Conservation (phyloP, 2,888 invertebrate species). For the Prenolepis imparis region DNA sequence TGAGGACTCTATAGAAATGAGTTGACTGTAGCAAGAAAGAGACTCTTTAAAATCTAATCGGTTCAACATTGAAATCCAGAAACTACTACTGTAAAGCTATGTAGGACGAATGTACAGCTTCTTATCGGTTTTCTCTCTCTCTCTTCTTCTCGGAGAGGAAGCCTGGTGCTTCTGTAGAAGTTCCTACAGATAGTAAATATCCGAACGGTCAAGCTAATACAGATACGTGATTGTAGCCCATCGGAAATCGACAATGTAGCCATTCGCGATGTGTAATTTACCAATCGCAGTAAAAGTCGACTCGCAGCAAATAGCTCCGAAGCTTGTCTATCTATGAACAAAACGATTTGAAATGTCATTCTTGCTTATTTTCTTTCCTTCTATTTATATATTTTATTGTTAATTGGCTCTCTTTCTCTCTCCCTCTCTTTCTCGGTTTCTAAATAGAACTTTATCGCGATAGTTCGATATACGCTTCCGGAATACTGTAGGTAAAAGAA, state of each 20-base stretch:
- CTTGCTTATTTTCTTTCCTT: not conserved
- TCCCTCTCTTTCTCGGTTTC: not conserved
- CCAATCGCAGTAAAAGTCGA: conserved; percentile 48
- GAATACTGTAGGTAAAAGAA: not conserved
- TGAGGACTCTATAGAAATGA: conserved; percentile 22
- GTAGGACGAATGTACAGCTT: conserved; percentile 33
- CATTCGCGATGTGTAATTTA: conserved; percentile 41
- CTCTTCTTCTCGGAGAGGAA: conserved; percentile 4
- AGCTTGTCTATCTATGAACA: conserved; percentile 25
- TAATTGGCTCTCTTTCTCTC: not conserved
- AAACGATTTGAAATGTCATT: conserved; percentile 20
- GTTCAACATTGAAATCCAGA: conserved; percentile 37
- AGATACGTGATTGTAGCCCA: conserved; percentile 50
- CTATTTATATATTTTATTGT: not conserved
- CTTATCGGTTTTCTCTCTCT: conserved; percentile 22
- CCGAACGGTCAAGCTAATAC: conserved; percentile 39
- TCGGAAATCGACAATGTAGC: conserved; percentile 40
- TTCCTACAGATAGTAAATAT: conserved; percentile 35
- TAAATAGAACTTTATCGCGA: not conserved
- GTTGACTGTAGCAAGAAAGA: conserved; percentile 31
- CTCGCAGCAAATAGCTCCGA: conserved; percentile 54
- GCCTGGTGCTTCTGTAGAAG: not conserved
- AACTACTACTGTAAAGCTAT: conserved; percentile 22
- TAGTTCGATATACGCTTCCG: not conserved
- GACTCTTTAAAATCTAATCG: conserved; percentile 55